These are phyloP conservation scores for Aporophyla lueneburgensis DNA, from an alignment of 2,888 invertebrate species.

Conservation along the genomic window DNA sequence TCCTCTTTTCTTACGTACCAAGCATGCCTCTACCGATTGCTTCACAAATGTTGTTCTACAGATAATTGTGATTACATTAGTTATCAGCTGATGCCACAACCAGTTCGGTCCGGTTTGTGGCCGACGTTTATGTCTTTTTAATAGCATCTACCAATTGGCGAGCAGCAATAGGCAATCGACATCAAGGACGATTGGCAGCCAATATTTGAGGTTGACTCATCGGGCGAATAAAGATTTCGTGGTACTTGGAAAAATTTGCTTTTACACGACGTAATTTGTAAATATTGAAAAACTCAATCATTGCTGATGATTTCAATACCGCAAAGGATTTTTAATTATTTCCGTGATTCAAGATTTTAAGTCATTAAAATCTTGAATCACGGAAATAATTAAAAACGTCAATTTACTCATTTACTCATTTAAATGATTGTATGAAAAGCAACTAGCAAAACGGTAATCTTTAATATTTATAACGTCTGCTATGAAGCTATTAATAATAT, in stretches of 20 bases:
- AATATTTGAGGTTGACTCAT: conserved; percentile 55
- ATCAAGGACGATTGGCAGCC: conserved; percentile 51
- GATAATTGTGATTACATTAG: conserved; percentile 63
- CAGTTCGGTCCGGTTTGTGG: conserved; percentile 43
- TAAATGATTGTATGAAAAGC: background rate
- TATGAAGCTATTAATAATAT: conserved; percentile 13
- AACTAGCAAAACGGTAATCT: conserved; percentile 2
- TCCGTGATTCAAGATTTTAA: background rate
- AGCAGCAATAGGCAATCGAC: conserved; percentile 43
- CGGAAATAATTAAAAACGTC: too few relatives aligned
- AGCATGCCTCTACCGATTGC: conserved; percentile 14
- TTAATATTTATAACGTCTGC: conserved; percentile 11
- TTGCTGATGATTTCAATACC: background rate
- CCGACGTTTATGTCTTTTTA: conserved; percentile 61
- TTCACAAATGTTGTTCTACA: conserved; percentile 38
- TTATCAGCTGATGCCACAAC: conserved; percentile 57
- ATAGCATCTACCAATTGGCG: conserved; percentile 62
- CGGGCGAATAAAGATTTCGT: conserved; percentile 15
- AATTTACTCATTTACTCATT: too few relatives aligned
- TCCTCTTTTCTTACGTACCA: background rate
- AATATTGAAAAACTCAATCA: background rate
- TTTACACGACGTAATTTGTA: conserved; percentile 7
- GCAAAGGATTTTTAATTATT: background rate
- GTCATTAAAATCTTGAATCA: too few relatives aligned
- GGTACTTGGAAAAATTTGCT: background rate